phyloP scores from a whole-genome alignment of 2,888 invertebrate species.

The Patella pellucida region DNA sequence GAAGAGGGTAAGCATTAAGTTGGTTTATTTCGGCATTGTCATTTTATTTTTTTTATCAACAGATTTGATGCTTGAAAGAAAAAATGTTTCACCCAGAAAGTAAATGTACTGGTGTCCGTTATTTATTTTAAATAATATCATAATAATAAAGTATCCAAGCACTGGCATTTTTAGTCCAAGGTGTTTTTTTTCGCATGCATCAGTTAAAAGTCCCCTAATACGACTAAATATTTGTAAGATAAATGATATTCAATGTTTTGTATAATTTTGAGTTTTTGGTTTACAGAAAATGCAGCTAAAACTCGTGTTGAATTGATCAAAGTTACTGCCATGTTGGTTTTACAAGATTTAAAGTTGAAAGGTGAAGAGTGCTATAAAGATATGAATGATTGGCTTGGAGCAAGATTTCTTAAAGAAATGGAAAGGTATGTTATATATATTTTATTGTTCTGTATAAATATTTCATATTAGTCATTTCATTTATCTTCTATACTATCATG shows the following conservation, averaged over 20 bases:
- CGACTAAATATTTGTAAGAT: not conserved
- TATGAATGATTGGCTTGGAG: constrained; percentile 71
- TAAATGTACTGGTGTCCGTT: no score
- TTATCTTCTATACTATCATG: not conserved
- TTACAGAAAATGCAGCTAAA: constrained; percentile 53
- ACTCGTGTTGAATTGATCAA: constrained; percentile 65
- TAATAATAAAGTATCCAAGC: no score
- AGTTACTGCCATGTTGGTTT: constrained; percentile 50
- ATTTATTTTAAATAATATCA: no score
- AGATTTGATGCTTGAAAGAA: no score
- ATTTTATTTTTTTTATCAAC: no score
- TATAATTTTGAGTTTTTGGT: not conserved
- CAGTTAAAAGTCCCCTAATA: not conserved
- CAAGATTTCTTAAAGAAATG: constrained; percentile 70
- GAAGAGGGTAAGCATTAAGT: constrained; percentile 61
- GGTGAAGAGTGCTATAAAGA: constrained; percentile 67
- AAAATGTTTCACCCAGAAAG: no score
- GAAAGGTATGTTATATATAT: constrained; percentile 54
- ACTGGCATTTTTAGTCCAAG: no score
- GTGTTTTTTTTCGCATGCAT: not conserved
- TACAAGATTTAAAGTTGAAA: constrained; percentile 65
- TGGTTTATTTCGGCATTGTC: not conserved
- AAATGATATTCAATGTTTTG: not conserved
- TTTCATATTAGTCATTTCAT: not conserved
- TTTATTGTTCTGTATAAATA: not conserved